phyloP scores from a whole-genome alignment of 2,797 vertebrate species.

The Catostomus latipinnis region DNA sequence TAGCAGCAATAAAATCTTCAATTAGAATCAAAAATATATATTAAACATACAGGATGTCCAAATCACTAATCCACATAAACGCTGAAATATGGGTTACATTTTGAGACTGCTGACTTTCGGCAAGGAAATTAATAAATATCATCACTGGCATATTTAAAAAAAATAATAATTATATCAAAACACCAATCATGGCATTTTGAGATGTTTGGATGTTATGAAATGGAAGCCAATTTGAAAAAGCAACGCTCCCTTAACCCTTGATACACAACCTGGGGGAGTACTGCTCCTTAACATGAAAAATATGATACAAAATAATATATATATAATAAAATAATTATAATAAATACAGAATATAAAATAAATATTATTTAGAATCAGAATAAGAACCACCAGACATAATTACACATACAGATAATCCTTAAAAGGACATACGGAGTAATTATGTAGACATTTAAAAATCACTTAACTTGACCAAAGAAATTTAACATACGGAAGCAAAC shows the following conservation, averaged over 20 bases:
- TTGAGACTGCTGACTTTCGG: conserved; percentile 31
- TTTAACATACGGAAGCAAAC: conserved; percentile 48
- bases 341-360: conserved; percentile 54
- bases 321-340: conserved; percentile 57
- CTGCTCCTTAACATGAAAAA: conserved; percentile 77
- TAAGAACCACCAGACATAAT: not conserved
- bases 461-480: conserved; percentile 38
- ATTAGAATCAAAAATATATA: conserved; percentile 33
- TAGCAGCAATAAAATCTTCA: conserved; percentile 31
- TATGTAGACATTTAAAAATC: conserved; percentile 42
- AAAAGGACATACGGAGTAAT: conserved; percentile 25
- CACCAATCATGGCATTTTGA: not conserved
- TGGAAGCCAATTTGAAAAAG: conserved; percentile 14
- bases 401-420: conserved; percentile 6
- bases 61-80: conserved; percentile 35
- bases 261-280: conserved; percentile 83
- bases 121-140: conserved; percentile 12
- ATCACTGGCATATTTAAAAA: conserved; percentile 17
- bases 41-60: conserved; percentile 17
- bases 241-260: conserved; percentile 74
- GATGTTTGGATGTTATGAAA: conserved; percentile 35
- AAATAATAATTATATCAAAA: not conserved
- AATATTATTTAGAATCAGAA: conserved; percentile 14
- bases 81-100: not conserved
- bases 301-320: conserved; percentile 69